Percentiles rank a stretch among this genome's conserved stretches.
phyloP scores from a whole-genome alignment of 1,140 invertebrate genomes.

The Papilio xuthus region DNA sequence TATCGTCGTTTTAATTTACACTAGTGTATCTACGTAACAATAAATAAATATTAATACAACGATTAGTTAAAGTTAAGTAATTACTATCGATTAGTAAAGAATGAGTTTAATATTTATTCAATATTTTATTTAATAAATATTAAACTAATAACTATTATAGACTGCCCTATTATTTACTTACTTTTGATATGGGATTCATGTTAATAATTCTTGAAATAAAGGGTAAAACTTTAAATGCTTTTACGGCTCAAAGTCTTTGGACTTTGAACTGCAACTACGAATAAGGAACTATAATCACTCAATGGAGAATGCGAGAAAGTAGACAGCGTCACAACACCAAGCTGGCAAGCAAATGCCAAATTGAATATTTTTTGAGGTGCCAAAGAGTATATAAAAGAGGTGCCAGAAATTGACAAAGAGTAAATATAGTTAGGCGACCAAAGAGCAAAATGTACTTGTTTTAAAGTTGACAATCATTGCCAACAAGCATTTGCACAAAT shows the following conservation, averaged over 20 bases:
- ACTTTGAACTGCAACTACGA: conserved; percentile 32
- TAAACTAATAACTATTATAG: not conserved
- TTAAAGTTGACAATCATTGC: no score
- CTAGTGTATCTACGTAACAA: not conserved
- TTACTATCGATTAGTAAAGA: not conserved
- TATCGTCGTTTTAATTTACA: not conserved
- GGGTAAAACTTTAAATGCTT: not conserved
- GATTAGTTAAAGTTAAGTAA: not conserved
- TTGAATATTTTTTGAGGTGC: not conserved
- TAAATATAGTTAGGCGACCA: no score
- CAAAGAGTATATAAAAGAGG: no score
- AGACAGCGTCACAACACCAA: not conserved
- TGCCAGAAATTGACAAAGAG: no score
- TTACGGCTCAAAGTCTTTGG: conserved; percentile 32
- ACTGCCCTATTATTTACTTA: conserved; percentile 39
- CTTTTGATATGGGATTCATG: conserved; percentile 57
- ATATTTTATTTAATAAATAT: no score
- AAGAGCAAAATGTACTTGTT: no score
- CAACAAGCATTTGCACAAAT: no score
- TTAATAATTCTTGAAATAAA: conserved; percentile 11
- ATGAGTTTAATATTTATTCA: not conserved
- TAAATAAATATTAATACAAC: not conserved
- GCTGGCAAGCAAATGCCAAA: not conserved
- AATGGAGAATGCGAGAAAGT: not conserved
- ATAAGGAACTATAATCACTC: not conserved